Conservation (phyloP, 2,797 vertebrate species). For the Cryptoblepharus egeriae region DNA sequence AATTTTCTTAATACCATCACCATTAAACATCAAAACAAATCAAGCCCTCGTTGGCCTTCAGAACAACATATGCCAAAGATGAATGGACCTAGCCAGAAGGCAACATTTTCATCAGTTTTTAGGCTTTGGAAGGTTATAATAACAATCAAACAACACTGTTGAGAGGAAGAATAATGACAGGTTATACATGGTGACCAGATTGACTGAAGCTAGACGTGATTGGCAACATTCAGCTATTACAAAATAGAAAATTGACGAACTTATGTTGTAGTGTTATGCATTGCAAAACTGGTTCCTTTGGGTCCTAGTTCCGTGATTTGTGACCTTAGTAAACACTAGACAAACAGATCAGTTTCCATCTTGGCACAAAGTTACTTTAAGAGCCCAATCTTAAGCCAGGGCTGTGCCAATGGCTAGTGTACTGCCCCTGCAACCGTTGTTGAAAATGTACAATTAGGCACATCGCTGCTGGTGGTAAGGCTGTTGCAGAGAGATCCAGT, state of each 20-base stretch:
- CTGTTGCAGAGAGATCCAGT: too few species aligned
- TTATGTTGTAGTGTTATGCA: neutral
- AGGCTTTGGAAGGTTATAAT: neutral
- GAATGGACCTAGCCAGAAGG: conserved; percentile 2
- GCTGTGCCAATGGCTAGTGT: too few species aligned
- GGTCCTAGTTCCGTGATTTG: neutral
- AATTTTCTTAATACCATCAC: conserved; percentile 4
- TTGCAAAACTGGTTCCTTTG: neutral
- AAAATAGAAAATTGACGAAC: neutral
- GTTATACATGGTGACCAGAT: neutral
- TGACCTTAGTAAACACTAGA: neutral
- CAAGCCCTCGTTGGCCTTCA: neutral
- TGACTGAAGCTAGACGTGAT: neutral
- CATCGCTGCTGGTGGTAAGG: too few species aligned
- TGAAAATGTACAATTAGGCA: too few species aligned
- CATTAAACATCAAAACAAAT: conserved; percentile 23
- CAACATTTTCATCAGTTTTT: conserved; percentile 27
- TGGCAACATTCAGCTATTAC: neutral
- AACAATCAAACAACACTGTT: conserved; percentile 3
- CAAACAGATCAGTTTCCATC: neutral
- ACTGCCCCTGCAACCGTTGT: too few species aligned
- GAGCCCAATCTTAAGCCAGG: too few species aligned
- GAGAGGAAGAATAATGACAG: neutral
- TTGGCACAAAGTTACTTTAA: neutral
- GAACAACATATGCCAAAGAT: neutral